phyloP scores from a whole-genome alignment of 1,140 invertebrate species.

The Drosophila orosa region DNA sequence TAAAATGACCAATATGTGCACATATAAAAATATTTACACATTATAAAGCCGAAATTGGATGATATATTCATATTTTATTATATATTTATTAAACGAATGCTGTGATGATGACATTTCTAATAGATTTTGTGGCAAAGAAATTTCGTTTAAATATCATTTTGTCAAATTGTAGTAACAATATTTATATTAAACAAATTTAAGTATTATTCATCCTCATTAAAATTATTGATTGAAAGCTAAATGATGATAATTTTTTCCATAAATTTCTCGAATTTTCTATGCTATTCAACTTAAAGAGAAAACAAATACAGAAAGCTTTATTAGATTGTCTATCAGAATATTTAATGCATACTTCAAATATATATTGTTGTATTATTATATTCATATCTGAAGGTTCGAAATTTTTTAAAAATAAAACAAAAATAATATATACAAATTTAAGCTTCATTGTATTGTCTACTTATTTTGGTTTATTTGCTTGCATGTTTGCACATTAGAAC shows the following conservation, averaged over 20 bases:
- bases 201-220: neutral
- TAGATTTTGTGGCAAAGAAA: neutral
- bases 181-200: neutral
- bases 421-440: neutral
- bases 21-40: constrained; percentile 3
- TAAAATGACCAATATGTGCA: neutral
- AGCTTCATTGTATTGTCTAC: neutral
- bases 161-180: neutral
- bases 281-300: no score
- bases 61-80: neutral
- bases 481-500: neutral
- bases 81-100: neutral
- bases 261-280: no score
- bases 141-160: no score
- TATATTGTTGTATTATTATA: no score
- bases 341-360: no score
- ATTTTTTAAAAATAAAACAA: neutral
- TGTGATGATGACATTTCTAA: neutral
- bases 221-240: no score
- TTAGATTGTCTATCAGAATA: neutral
- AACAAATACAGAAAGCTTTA: neutral
- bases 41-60: neutral
- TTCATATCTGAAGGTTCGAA: no score
- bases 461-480: neutral
- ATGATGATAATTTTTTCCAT: no score